Base-by-base conservation (phyloP, 2,888 invertebrate species). In the Graphium colonna region DNA sequence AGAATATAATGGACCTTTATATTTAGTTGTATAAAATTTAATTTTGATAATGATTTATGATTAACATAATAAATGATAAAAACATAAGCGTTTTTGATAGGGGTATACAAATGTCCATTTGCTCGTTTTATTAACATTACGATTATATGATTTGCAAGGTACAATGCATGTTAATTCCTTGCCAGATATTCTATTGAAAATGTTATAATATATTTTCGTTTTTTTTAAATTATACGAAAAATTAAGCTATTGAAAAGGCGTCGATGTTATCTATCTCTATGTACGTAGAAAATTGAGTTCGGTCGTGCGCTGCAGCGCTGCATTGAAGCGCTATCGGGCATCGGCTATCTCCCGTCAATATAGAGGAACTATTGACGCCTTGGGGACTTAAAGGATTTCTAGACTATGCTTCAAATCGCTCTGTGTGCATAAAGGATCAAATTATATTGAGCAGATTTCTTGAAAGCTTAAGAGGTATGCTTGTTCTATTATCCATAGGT, bases 331-430 rank as follows among this genome's bases (percentile, higher is more conserved):
- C 62, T 72, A 75, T 69, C 73, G 68, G 71, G 65, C 67, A 68
- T 61, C 61, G 64, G 67, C 73, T 48, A 40, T 48, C 38, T 39
- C 10, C 28, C 75, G 75, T 76, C 77, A 77, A 75, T 76, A 75
- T 71, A 60, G 68, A 71, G 71, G 64, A 71, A 68, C 65, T 72
- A 75, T 79, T 77, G 77, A 72, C 67, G 72, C 79, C 73, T 73
- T 59, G 64, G 80, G 78, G 82, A 82, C 80, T 79, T 77, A 61
- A 73, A 70, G 75, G 78, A 81, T 82, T 80, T 76, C 75, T 67
- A 77, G 71, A 75, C 73, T 72, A 67, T 66, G 71, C 67, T 68
- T 66, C 66, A 40, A 52, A 42, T 36, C 36, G 42, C 18, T 46
- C 16, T 45, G 44, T 44, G 26, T 44, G 51, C 38, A 39, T 45